Evolutionary conservation across 1,140 invertebrate species (phyloP), one percentile per base, ranked within the genome.

Genomic region (Protaetia brevitarsis): DNA sequence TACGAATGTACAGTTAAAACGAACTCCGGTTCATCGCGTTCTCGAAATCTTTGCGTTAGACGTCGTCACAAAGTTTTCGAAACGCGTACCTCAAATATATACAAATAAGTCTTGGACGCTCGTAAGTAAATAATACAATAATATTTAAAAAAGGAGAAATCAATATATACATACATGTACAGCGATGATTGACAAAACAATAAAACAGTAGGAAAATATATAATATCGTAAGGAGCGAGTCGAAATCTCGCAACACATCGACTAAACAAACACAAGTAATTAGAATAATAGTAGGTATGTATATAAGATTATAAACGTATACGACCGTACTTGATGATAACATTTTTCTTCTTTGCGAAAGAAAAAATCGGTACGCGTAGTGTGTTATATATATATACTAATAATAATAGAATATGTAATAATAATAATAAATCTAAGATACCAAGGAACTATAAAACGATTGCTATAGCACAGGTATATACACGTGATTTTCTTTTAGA

Each of bases 381-480:
- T n/a, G 13, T n/a, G 11, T 10, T 51, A 51, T 10, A 10, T n/a
- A n/a, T n/a, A n/a, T n/a, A n/a, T n/a, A n/a, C n/a, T n/a, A 66
- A 16, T 58, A 31, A 41, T 66, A 66, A 66, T 61, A 66, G 41
- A n/a, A n/a, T n/a, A n/a, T n/a, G n/a, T n/a, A 51, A 64, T 34
- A 66, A 28, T 36, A 28, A 60, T 62, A 41, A 13, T 57, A 65
- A 61, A 60, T 65, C 30, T 36, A 60, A 65, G 60, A 31, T 58
- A 63, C 31, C 67, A 68, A 68, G 67, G 67, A 68, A 68, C 67
- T 68, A 68, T n/a, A 64, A 36, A 59, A 51, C 65, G 63, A 65
- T 58, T 65, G 64, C n/a, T 23, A 51, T 51, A 23, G 19, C 19
- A 51, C 19, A 51, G 41, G 59, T 45, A 36, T 16, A 29, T 59